Conservation (phyloP, 2,113 vertebrate genomes). For the Hystrix cristata region DNA sequence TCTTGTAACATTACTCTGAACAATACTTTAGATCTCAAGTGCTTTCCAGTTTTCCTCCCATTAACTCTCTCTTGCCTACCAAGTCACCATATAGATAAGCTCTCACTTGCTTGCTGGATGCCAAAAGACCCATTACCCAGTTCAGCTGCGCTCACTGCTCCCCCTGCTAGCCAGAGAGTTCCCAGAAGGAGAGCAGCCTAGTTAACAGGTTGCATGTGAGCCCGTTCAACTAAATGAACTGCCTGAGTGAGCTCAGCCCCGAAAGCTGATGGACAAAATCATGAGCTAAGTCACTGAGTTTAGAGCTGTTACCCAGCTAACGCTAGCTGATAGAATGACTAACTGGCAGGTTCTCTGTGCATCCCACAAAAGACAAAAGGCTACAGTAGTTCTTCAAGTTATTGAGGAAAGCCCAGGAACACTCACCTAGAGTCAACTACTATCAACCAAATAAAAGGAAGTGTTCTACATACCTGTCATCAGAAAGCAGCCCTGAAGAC, state of each 20-base stretch:
- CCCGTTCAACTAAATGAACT: background rate
- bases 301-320: background rate
- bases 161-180: background rate
- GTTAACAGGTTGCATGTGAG: background rate
- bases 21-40: background rate
- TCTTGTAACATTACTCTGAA: background rate
- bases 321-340: background rate
- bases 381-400: background rate
- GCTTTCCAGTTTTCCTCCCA: background rate
- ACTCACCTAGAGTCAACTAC: background rate
- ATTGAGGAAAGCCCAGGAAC: background rate
- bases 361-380: background rate
- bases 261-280: background rate
- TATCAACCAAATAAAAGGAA: background rate
- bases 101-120: background rate
- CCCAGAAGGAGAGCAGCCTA: background rate
- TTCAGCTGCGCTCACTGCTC: background rate
- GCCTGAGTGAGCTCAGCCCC: background rate
- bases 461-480: slow-evolving; percentile 74
- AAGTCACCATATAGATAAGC: background rate
- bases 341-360: background rate
- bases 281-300: background rate
- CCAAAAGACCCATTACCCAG: background rate
- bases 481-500: slow-evolving; percentile 70
- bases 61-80: background rate